Evolutionary conservation across 2,888 invertebrate genomes (phyloP), one percentile per base, ranked within the genome.

Genomic region (Spicauda simplicius): DNA sequence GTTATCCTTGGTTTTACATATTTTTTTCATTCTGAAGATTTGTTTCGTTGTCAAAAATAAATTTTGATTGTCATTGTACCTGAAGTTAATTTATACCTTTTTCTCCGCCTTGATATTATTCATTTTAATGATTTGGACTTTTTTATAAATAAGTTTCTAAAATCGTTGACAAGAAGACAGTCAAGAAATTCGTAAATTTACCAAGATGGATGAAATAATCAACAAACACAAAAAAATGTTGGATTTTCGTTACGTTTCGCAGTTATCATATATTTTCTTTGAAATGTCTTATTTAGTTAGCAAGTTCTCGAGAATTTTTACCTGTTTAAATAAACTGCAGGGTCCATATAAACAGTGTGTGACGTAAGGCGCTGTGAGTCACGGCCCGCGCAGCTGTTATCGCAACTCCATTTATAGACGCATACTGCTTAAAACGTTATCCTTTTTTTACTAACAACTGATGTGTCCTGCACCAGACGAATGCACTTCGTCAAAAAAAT

Each of bases 361-460:
- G 68, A 76, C 72, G 73, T 66, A 69, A 57, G 30, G 69, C 64
- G 72, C 72, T 71, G 77, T 87, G 87, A 88, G 80, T 88, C 88
- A 88, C n/a, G n/a, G 74, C 69, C 74, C 69, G 77, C 76, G 76
- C 78, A 80, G 76, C 77, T 78, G 79, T 81, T 83, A 81, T 78
- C 76, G 78, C 73, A 84, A 79, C 71, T 69, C 88, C 87, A 82
- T 85, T 79, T 87, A 83, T 82, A 86, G 86, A 69, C 68, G 72
- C 76, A 70, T 74, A 70, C 64, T 72, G 72, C 72, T 75, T 59
- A 18, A 37, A 20, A 37, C n/a, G 33, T 53, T 4, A 41, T 61
- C 5, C 5, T 37, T 61, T 61, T 62, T 54, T 61, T n/a, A 41
- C 19, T 48, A 58, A 33, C 41, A 58, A 58, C 8, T 58, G 58